A percentile compares a stretch with the other conserved stretches of the same genome.
These are phyloP conservation scores for Drosophila formosana DNA, from an alignment of 2,888 invertebrate genomes.

Conservation along the genomic window DNA sequence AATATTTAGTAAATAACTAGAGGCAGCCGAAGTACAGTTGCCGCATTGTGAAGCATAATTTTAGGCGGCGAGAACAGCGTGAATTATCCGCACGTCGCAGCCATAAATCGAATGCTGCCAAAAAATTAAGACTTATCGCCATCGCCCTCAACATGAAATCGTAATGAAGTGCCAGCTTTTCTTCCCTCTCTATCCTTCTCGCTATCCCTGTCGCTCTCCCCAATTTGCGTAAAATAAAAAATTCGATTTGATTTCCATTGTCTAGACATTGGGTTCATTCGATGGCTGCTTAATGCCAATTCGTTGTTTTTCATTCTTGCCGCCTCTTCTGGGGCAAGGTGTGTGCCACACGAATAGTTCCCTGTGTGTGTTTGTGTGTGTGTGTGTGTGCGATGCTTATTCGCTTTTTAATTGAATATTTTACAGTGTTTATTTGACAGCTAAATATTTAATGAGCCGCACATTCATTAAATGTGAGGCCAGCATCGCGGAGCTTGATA, in stretches of 20 bases:
- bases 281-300: conserved; percentile 74
- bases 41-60: conserved; percentile 38
- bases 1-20: conserved; percentile 60
- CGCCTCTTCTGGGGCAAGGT: conserved; percentile 45
- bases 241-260: conserved; percentile 79
- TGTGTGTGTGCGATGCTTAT: conserved; percentile 26
- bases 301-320: conserved; percentile 58
- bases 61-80: conserved; percentile 47
- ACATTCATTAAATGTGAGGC: conserved; percentile 57
- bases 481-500: neutral
- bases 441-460: conserved; percentile 75
- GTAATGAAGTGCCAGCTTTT: conserved; percentile 71
- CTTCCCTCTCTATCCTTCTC: neutral
- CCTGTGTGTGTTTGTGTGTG: conserved; percentile 24
- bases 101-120: conserved; percentile 81
- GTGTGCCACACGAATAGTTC: conserved; percentile 37
- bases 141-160: conserved; percentile 49
- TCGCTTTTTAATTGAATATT: conserved; percentile 78
- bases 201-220: conserved; percentile 12
- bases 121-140: conserved; percentile 79
- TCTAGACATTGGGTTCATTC: conserved; percentile 76
- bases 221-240: conserved; percentile 70
- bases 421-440: conserved; percentile 73
- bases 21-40: conserved; percentile 55
- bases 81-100: conserved; percentile 84